A percentile compares a stretch with the other conserved stretches of the same genome.
Conservation (phyloP, 1,140 invertebrate species). For the Ptiloglossa arizonensis region DNA sequence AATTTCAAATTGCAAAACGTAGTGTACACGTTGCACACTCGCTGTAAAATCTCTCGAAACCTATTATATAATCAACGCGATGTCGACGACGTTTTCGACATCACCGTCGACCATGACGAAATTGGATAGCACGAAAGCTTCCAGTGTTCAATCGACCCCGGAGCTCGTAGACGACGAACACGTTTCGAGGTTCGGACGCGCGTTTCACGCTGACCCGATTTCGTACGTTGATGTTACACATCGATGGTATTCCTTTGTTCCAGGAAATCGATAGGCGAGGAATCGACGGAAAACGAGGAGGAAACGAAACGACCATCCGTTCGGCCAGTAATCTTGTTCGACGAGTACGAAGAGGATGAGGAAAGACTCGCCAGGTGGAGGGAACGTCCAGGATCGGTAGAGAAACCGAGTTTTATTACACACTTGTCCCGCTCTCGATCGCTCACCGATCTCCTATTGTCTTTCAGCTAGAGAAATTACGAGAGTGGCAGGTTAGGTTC, state of each 20-base stretch:
- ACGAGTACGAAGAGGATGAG: conserved; percentile 61
- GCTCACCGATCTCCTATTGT: too few species aligned
- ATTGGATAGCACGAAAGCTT: not conserved
- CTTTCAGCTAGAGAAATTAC: conserved; percentile 28
- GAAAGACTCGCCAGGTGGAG: not conserved
- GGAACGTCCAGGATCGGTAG: not conserved
- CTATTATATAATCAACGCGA: not conserved
- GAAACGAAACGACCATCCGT: too few species aligned
- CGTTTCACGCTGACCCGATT: too few species aligned
- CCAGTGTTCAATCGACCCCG: not conserved
- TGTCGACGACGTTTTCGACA: not conserved
- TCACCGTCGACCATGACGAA: not conserved
- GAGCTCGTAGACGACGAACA: not conserved
- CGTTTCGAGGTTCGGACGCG: not conserved
- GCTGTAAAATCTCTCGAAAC: too few species aligned
- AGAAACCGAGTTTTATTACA: too few species aligned
- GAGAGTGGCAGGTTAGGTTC: conserved; percentile 27
- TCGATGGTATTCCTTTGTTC: too few species aligned
- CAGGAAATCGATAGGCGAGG: not conserved
- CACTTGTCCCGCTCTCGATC: too few species aligned
- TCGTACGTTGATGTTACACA: too few species aligned
- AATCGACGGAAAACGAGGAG: not conserved
- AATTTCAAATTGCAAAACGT: too few species aligned
- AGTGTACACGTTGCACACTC: too few species aligned
- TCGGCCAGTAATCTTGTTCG: conserved; percentile 20